Evolutionary conservation across 2,113 vertebrate genomes (phyloP).

Genomic region (Epinephelus lanceolatus): DNA sequence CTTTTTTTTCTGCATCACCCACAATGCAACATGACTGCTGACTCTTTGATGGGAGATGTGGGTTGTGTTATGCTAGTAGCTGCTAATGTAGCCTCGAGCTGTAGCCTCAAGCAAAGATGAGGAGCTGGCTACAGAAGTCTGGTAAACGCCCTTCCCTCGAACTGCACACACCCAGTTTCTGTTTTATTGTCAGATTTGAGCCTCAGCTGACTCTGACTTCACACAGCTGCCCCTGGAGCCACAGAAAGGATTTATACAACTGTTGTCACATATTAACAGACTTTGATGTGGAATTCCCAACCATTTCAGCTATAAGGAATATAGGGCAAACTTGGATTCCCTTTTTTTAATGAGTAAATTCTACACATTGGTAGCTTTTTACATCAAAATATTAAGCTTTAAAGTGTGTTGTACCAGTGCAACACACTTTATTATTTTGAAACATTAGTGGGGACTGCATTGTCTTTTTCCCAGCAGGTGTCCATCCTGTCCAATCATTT

Average conservation of each 20-base stretch:
- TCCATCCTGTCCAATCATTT: background rate
- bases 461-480: background rate
- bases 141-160: background rate
- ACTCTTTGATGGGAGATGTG: background rate
- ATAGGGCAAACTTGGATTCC: too few relatives aligned
- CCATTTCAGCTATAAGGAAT: background rate
- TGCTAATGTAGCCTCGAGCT: background rate
- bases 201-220: background rate
- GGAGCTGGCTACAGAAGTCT: background rate
- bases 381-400: background rate
- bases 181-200: background rate
- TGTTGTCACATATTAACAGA: background rate
- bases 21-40: background rate
- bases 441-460: background rate
- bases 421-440: background rate
- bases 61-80: background rate
- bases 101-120: background rate
- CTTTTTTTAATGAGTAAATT: background rate
- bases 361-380: background rate
- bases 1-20: background rate
- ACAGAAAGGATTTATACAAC: background rate
- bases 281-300: background rate
- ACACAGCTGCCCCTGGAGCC: slow-evolving; percentile 5
- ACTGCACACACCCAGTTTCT: background rate
- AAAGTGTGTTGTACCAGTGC: background rate